Base-by-base conservation (phyloP, 2,888 invertebrate genomes). In the Rhodophaea formosa region DNA sequence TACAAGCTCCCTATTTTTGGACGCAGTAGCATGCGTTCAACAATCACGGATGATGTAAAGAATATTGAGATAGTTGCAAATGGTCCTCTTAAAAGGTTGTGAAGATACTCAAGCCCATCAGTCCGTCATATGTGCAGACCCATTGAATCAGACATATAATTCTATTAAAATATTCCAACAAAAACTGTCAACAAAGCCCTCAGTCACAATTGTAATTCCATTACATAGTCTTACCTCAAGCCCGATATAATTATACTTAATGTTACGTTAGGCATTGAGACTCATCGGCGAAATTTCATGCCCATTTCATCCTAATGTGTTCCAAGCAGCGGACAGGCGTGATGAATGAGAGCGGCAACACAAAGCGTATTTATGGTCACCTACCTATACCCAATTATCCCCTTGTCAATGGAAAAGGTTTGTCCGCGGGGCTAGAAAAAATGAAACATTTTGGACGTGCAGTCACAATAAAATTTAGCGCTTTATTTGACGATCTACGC, bases 291-390 rank as follows among this genome's bases (percentile, higher is more conserved):
- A 72, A 80, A 87, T 88, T 88, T 86, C 80, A 85, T 84, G 87
- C 77, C 79, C 79, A 82, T 87, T 89, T 86, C 82, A 82, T 80
- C 60, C 75, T 79, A 86, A 89, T 82, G 79, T 66, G 68, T 67
- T 67, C 70, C 69, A 65, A 70, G 68, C 68, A 77, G 78, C 84
- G 80, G 83, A 84, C 84, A 82, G 71, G 69, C 75, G 69, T 86
- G 88, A 88, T 86, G 79, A 83, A 88, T 85, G 82, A 67, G 64
- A 70, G 80, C 86, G 87, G 86, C 81, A 63, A 60, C 74, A 85
- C 84, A 88, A 89, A 86, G 82, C 77, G 53, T 45, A 32, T 42
- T 74, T 70, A 77, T 80, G 83, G 84, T 86, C 83, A 70, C 72
- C 74, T 67, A 64, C 68, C 70, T 66, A 74, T 67, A 67, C 69